Evolutionary conservation across 2,113 vertebrate genomes (phyloP).

Genomic region (Numenius arquata): DNA sequence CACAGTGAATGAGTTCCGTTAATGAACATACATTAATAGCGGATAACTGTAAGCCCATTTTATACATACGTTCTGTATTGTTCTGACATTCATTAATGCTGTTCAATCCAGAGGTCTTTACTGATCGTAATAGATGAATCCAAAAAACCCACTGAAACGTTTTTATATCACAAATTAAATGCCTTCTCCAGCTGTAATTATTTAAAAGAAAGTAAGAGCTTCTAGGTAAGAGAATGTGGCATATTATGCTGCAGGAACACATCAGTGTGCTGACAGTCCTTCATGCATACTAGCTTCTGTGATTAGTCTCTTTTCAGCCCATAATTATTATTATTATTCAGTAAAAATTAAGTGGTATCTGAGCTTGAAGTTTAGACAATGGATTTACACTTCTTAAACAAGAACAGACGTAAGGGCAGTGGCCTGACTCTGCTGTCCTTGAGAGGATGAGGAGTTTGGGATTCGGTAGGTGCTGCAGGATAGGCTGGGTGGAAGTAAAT

Average conservation of each 20-base stretch:
- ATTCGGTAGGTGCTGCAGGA: background rate
- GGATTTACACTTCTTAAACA: background rate
- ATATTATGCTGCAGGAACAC: background rate
- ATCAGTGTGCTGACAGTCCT: background rate
- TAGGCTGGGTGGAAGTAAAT: background rate
- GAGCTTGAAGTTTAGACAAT: background rate
- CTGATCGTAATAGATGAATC: background rate
- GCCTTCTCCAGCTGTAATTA: background rate
- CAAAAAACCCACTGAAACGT: background rate
- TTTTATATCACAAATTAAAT: background rate
- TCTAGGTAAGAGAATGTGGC: background rate
- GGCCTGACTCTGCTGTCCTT: background rate
- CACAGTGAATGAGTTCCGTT: background rate
- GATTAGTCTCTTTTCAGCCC: background rate
- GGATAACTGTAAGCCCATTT: background rate
- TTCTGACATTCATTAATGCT: background rate
- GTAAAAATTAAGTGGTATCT: background rate
- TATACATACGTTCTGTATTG: background rate
- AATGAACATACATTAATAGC: background rate
- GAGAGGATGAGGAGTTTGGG: background rate
- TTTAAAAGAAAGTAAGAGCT: background rate
- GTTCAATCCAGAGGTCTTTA: background rate
- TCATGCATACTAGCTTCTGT: background rate
- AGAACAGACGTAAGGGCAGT: too few relatives aligned
- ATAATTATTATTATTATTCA: background rate